These are phyloP conservation scores for Hydrotaea diabolus DNA, from an alignment of 2,888 invertebrate genomes.

Conservation along the genomic window DNA sequence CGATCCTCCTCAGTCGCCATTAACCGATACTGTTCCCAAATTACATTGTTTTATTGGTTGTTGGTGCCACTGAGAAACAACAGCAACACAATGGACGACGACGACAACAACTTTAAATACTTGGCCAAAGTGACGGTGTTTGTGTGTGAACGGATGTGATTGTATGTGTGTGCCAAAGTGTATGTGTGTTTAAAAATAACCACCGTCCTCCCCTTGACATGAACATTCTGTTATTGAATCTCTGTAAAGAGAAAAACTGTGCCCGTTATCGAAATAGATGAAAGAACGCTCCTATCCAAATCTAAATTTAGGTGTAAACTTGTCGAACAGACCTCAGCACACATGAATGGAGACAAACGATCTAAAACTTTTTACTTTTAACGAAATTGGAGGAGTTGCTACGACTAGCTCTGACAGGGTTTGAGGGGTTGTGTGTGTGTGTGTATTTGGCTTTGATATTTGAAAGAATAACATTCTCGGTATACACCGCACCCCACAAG, in stretches of 20 bases:
- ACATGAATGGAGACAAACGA: conserved; percentile 29
- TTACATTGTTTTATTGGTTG: conserved; percentile 25
- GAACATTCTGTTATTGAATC: background rate
- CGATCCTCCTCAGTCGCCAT: background rate
- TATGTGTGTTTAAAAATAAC: conserved; percentile 15
- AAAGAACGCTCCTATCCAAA: conserved; percentile 3
- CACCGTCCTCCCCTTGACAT: background rate
- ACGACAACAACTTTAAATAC: conserved; percentile 21
- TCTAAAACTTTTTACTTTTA: conserved; percentile 30
- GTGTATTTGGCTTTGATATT: background rate
- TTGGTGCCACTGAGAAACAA: background rate
- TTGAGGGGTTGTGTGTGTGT: too few relatives aligned
- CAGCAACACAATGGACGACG: conserved; percentile 1
- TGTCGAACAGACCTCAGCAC: conserved; percentile 43
- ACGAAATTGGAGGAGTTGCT: conserved; percentile 23
- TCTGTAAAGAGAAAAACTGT: background rate
- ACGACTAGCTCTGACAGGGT: too few relatives aligned
- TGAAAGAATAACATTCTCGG: conserved; percentile 3
- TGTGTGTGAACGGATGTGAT: too few relatives aligned
- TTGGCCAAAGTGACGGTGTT: background rate
- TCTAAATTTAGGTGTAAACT: conserved; percentile 48
- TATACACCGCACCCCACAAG: background rate
- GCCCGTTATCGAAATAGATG: background rate
- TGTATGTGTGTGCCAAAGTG: background rate
- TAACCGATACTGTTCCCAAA: conserved; percentile 22